Evolutionary conservation across 2,888 invertebrate genomes (phyloP), one percentile per base, ranked within the genome.

Genomic region (Corbicula japonica): DNA sequence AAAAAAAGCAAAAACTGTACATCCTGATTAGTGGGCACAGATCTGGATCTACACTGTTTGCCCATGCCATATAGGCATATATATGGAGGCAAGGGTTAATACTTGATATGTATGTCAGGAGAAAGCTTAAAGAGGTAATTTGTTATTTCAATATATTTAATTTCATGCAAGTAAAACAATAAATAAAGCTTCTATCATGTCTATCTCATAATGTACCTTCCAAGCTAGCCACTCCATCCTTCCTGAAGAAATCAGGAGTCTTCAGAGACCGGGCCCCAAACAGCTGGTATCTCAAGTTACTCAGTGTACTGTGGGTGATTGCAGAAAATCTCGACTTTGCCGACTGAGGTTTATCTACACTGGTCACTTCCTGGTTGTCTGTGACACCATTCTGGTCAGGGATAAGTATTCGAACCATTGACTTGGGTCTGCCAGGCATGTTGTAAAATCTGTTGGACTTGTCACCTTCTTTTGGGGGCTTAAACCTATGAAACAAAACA

Each of bases 161-260:
- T n/a, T n/a, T n/a, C n/a, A n/a, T n/a, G n/a, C n/a, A n/a, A n/a
- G n/a, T n/a, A n/a, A n/a, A n/a, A n/a, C n/a, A n/a, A n/a, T n/a
- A n/a, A n/a, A n/a, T n/a, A n/a, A n/a, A n/a, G n/a, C n/a, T n/a
- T n/a, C n/a, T n/a, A n/a, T n/a, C n/a, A n/a, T n/a, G n/a, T n/a
- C 28, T 30, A 34, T 58, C 18, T 26, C 44, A 32, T 32, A 71
- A 54, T 69, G 58, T 76, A 87, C 88, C 88, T 74, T 81, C 58
- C 60, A 78, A 48, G 21, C 41, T 48, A 18, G 68, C 26, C 3
- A 69, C 80, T 56, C 82, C 83, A 58, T 80, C 72, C 48, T 61
- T 73, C 62, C 76, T 76, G 74, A 91, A 91, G 79, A 85, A 91
- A 44, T 90, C 91, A 10, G 88, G 87, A 30, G 90, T 89, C 56